Percentiles rank a stretch among this genome's conserved stretches.
Conservation (phyloP, 2,888 invertebrate species). For the Diaperis boleti region DNA sequence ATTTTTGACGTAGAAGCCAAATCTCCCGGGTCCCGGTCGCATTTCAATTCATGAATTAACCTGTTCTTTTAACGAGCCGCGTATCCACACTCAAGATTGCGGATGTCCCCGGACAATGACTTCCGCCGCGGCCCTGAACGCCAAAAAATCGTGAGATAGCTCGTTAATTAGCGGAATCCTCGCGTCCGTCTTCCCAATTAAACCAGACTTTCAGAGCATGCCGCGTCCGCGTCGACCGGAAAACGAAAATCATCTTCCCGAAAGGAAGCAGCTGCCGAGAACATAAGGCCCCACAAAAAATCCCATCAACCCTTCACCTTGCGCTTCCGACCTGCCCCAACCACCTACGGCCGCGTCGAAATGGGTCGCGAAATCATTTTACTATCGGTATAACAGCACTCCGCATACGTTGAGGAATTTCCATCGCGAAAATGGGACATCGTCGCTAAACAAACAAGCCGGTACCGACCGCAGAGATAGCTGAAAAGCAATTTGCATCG, state of each 20-base stretch:
- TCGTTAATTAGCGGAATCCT: slow-evolving; percentile 25
- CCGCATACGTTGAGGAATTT: slow-evolving; percentile 39
- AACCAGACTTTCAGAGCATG: slow-evolving; percentile 26
- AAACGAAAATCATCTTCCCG: slow-evolving; percentile 20
- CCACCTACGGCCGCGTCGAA: slow-evolving; percentile 2
- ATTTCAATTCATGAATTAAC: no score
- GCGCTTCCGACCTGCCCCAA: slow-evolving; percentile 39
- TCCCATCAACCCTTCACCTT: slow-evolving; percentile 35
- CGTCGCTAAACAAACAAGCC: slow-evolving; percentile 37
- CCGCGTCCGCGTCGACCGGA: slow-evolving; percentile 10
- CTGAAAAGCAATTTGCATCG: slow-evolving; percentile 41
- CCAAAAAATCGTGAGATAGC: slow-evolving; percentile 26
- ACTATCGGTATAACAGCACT: slow-evolving; percentile 41
- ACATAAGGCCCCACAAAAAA: slow-evolving; percentile 28
- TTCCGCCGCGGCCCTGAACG: slow-evolving; percentile 28
- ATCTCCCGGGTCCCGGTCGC: no score
- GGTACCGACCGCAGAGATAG: slow-evolving; percentile 35
- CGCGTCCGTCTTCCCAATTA: slow-evolving; percentile 21
- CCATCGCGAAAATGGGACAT: slow-evolving; percentile 38
- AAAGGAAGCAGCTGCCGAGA: slow-evolving; percentile 32
- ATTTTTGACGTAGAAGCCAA: no score
- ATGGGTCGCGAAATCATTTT: slow-evolving; percentile 38
- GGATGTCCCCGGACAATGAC: slow-evolving; percentile 29
- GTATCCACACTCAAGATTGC: no score
- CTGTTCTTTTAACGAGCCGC: no score